Percentiles rank a stretch among this genome's conserved stretches.
Evolutionary conservation across 2,888 invertebrate species (phyloP).

Genomic region (Platypus cylindrus): DNA sequence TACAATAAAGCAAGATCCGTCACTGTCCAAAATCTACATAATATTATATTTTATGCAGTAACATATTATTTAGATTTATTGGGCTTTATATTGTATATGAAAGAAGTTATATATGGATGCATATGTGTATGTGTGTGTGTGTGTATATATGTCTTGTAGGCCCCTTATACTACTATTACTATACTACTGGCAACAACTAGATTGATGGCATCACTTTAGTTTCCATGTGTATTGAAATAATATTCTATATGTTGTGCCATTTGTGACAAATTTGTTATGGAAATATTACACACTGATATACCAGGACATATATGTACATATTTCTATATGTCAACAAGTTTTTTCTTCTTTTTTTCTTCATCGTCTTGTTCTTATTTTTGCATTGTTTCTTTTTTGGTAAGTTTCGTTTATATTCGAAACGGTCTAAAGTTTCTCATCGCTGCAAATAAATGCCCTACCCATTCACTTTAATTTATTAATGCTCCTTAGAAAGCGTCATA

Average conservation of each 20-base stretch:
- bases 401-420: too few relatives aligned
- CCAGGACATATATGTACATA: too few relatives aligned
- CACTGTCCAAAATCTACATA: slow-evolving; percentile 21
- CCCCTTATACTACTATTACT: slow-evolving; percentile 20
- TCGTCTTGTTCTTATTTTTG: too few relatives aligned
- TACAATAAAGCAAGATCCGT: too few relatives aligned
- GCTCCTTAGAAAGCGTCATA: too few relatives aligned
- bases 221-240: slow-evolving; percentile 30
- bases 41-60: slow-evolving; percentile 24
- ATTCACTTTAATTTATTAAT: too few relatives aligned
- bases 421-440: too few relatives aligned
- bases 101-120: slow-evolving; percentile 33
- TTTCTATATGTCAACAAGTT: too few relatives aligned
- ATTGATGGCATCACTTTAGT: slow-evolving; percentile 33
- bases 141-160: slow-evolving; percentile 28
- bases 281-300: slow-evolving; percentile 5
- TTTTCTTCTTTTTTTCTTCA: too few relatives aligned
- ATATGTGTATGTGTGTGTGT: too few relatives aligned
- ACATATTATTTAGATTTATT: slow-evolving; percentile 35
- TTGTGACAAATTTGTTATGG: slow-evolving; percentile 22
- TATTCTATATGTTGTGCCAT: slow-evolving; percentile 26
- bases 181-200: slow-evolving; percentile 23
- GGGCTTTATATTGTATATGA: slow-evolving; percentile 24
- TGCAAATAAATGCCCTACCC: too few relatives aligned
- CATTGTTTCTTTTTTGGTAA: too few relatives aligned